Base-by-base conservation (phyloP, 1,140 invertebrate genomes). In the Hyles vespertilio region DNA sequence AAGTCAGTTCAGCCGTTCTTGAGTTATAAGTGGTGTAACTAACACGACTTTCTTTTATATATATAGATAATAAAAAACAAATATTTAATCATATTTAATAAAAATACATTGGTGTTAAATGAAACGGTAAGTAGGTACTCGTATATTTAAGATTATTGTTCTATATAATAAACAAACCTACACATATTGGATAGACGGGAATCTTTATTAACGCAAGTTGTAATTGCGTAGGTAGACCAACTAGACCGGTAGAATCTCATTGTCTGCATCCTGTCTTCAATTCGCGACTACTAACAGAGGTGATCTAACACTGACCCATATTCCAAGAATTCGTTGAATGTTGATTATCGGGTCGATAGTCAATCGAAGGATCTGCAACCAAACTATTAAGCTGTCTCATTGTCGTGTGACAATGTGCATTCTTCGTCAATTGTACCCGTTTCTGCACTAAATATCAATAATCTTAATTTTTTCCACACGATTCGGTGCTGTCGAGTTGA, bases 401-500 rank as follows among this genome's bases (percentile, higher is more conserved):
- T 48, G 47, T 48, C n/a, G n/a, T 48, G 22, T 48, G 22, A 11
- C n/a, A 48, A 48, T 40, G 36, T 40, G 8, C 11, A 48, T 48
- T 48, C 11, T 22, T 48, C 12, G 22, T 22, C 47, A 48, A 11
- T 48, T 48, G 47, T 48, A 22, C 9, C 12, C 36, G 32, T 40
- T 40, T 40, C 40, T 50, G 58, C 70, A 72, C 64, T 67, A 69
- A 81, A 79, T 46, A 82, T 77, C 77, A 77, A 81, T 86, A 86
- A 84, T 83, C 76, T 68, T 56, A 59, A 65, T 84, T 83, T 84
- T 85, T 84, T 88, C 78, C 79, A 56, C 79, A 67, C 81, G 70
- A 87, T 85, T 76, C 83, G 83, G 80, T 76, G 74, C 80, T 85
- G 75, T 76, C 67, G 72, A 74, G 67, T 65, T 56, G 69, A 71